Conservation (phyloP, 2,888 invertebrate species). For the Nemotelus nigrinus region DNA sequence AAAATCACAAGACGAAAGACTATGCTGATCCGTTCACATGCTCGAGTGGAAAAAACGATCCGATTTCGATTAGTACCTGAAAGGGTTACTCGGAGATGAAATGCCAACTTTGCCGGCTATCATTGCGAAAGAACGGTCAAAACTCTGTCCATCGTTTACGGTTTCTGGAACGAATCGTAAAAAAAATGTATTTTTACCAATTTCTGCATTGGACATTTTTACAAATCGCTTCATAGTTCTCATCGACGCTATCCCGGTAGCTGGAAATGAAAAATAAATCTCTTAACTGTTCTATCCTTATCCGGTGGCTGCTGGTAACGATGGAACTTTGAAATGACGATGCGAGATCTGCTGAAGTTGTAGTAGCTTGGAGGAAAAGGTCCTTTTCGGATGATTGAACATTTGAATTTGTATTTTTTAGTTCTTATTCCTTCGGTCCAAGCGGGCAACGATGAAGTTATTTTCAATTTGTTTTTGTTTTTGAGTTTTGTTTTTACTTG, state of each 20-base stretch:
- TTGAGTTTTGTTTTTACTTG: constrained; percentile 4
- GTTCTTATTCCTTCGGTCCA: background rate
- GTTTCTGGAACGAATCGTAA: constrained; percentile 32
- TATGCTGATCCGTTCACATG: constrained; percentile 3
- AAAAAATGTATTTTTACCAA: constrained; percentile 45
- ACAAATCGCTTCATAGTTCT: constrained; percentile 43
- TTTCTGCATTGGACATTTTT: constrained; percentile 46
- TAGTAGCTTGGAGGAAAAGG: constrained; percentile 31
- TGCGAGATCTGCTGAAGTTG: background rate
- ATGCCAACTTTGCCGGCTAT: constrained; percentile 31
- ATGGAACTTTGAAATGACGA: constrained; percentile 18
- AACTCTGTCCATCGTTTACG: constrained; percentile 33
- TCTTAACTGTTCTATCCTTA: constrained; percentile 16
- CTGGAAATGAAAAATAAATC: constrained; percentile 36
- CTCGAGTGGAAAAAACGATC: background rate
- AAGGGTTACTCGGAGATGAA: constrained; percentile 41
- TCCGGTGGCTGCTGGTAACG: background rate
- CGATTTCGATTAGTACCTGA: constrained; percentile 2
- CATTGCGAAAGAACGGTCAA: constrained; percentile 20
- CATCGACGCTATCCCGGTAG: background rate
- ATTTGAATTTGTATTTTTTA: constrained; percentile 21
- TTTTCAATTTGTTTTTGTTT: constrained; percentile 11
- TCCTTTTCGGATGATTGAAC: constrained; percentile 40
- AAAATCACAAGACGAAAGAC: constrained; percentile 3
- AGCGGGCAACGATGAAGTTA: background rate